Base-by-base conservation (phyloP, 1,140 invertebrate species). In the Protaetia brevitarsis region DNA sequence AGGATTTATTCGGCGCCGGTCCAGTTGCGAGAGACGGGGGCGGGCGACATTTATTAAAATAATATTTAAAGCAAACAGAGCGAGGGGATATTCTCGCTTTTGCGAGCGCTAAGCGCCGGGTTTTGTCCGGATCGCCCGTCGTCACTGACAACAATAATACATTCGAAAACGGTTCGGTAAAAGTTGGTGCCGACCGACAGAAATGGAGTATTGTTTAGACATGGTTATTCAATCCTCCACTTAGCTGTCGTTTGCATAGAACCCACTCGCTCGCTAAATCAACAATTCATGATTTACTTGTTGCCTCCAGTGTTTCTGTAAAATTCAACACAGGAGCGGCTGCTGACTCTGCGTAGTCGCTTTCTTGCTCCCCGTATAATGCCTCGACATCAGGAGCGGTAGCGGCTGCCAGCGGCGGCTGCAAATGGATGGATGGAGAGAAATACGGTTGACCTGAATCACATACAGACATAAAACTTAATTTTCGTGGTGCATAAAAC, bases 231-330 rank as follows among this genome's bases (percentile, higher is more conserved):
- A 68, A 69, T 71, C 70, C 65, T 64, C 65, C 70, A 69, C 70
- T 71, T 71, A 66, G 64, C 68, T 71, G 70, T 71, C 70, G 70
- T 71, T 71, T 71, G 68, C 70, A 71, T 66, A 71, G 63, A 67
- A 61, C 64, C 65, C 56, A 30, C 36, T 66, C 60, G 57, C 45
- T 41, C 56, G 58, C 59, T 66, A 61, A 67, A 71, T 67, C 65
- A 71, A 66, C 70, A 71, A 67, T 67, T 69, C 70, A 67, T 69
- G 68, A 71, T 71, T 69, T 71, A 69, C 67, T 69, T 71, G 70
- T 71, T 71, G 68, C 70, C 67, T 69, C 66, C 60, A 30, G 60
- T 62, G 60, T 62, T 62, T 62, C 60, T 34, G 8, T 34, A 30
- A 36, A 62, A 62, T 59, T 59, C 57, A 31, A 59, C 41, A 51